These are phyloP conservation scores for Barnardius zonarius DNA, from an alignment of 2,113 vertebrate genomes.

Conservation along the genomic window DNA sequence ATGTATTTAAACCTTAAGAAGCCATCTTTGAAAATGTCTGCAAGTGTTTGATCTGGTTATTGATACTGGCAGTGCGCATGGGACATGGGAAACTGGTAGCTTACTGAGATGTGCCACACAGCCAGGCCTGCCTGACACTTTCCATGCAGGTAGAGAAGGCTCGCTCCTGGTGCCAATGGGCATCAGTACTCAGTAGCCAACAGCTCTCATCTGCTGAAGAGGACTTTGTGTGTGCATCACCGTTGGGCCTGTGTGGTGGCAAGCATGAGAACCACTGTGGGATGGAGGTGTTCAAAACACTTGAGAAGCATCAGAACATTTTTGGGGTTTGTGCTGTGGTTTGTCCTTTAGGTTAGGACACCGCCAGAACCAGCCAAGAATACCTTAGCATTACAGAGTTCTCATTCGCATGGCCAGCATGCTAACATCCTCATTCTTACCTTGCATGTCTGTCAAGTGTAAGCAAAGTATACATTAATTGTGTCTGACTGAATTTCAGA, in stretches of 20 bases:
- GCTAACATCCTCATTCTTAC: slow-evolving; percentile 67
- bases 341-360: slow-evolving; percentile 35
- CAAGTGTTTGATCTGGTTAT: background rate
- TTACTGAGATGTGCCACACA: background rate
- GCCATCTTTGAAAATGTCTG: background rate
- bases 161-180: background rate
- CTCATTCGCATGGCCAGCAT: slow-evolving; percentile 4
- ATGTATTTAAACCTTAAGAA: background rate
- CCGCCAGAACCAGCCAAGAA: background rate
- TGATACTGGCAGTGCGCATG: fast-evolving
- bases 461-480: slow-evolving; percentile 59
- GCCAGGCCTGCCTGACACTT: background rate
- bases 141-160: background rate
- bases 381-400: slow-evolving; percentile 18
- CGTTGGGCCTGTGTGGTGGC: background rate
- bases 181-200: background rate
- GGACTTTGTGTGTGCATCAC: background rate
- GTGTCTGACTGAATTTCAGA: slow-evolving; percentile 56
- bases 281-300: background rate
- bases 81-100: background rate
- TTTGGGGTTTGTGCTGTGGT: background rate
- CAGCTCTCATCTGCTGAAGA: background rate
- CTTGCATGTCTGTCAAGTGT: slow-evolving; percentile 47
- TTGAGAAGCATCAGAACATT: background rate
- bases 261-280: background rate